Conservation (phyloP, 2,888 invertebrate species). For the Philopedon plagiatum region DNA sequence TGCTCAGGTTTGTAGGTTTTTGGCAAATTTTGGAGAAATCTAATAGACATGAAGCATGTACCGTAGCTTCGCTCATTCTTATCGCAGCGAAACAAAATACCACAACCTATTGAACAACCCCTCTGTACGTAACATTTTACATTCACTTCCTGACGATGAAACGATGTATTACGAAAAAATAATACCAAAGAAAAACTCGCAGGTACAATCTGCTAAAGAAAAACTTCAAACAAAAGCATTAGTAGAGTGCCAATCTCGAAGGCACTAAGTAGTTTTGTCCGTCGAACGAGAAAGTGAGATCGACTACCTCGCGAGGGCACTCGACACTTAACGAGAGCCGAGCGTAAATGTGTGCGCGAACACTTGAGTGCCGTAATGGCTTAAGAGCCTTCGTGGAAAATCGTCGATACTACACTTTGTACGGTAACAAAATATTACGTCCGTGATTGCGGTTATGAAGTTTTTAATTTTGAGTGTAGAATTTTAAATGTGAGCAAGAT, state of each 20-base stretch:
- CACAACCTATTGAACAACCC: too few relatives aligned
- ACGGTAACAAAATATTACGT: neutral
- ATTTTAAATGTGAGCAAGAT: too few relatives aligned
- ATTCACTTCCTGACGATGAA: too few relatives aligned
- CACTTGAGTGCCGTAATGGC: slow-evolving; percentile 46
- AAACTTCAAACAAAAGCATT: slow-evolving; percentile 38
- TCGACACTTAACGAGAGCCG: slow-evolving; percentile 46
- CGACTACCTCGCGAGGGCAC: slow-evolving; percentile 36
- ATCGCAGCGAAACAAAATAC: too few relatives aligned
- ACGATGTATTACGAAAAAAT: too few relatives aligned
- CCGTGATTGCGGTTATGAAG: too few relatives aligned
- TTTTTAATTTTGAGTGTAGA: too few relatives aligned
- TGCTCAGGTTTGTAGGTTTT: too few relatives aligned
- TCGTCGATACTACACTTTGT: slow-evolving; percentile 9
- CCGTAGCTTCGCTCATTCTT: too few relatives aligned
- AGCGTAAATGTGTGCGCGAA: slow-evolving; percentile 45
- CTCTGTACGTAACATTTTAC: too few relatives aligned
- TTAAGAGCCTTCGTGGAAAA: slow-evolving; percentile 23
- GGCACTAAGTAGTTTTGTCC: slow-evolving; percentile 42
- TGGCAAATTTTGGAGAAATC: too few relatives aligned
- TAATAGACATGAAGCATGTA: too few relatives aligned
- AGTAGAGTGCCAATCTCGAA: slow-evolving; percentile 31
- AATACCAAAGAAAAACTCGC: neutral
- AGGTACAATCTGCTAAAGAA: slow-evolving; percentile 2
- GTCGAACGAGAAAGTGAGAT: slow-evolving; percentile 31